Conservation (phyloP, 2,888 invertebrate genomes). For the Calliphora vomitoria region DNA sequence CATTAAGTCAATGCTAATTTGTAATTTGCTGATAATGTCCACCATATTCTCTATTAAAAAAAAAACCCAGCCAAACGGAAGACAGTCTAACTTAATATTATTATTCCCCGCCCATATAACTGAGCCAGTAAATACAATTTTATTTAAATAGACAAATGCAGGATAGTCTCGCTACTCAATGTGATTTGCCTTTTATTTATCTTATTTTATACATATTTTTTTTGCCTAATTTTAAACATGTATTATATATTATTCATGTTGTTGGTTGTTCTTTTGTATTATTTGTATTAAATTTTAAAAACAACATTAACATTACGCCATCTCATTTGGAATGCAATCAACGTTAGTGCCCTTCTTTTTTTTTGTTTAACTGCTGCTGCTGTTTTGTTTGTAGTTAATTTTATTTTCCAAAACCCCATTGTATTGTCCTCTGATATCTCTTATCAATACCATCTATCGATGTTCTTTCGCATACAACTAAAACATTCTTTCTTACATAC, state of each 20-base stretch:
- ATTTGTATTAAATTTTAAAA: slow-evolving; percentile 47
- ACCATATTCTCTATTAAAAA: not conserved
- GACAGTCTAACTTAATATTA: not conserved
- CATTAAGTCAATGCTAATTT: slow-evolving; percentile 37
- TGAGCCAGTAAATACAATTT: not conserved
- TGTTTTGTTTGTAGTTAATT: slow-evolving; percentile 49
- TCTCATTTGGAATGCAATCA: slow-evolving; percentile 73
- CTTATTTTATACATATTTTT: not conserved
- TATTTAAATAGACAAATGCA: slow-evolving; percentile 40
- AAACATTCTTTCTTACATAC: slow-evolving; percentile 28
- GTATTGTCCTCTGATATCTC: slow-evolving; percentile 69
- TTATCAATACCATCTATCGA: slow-evolving; percentile 72
- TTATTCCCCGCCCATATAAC: not conserved
- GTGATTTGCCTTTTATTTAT: slow-evolving; percentile 26
- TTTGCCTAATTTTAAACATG: slow-evolving; percentile 23
- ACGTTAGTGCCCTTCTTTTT: slow-evolving; percentile 71
- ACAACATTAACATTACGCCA: slow-evolving; percentile 69
- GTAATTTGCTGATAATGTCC: slow-evolving; percentile 8
- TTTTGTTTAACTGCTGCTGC: slow-evolving; percentile 33
- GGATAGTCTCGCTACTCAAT: not conserved
- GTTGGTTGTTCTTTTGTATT: slow-evolving; percentile 35
- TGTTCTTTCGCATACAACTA: slow-evolving; percentile 53
- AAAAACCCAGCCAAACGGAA: not conserved
- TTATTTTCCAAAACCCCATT: slow-evolving; percentile 63
- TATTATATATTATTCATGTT: slow-evolving; percentile 36